Percentiles rank a stretch among this genome's conserved stretches.
Conservation (phyloP, 1,140 invertebrate species). For the Cherax quadricarinatus region DNA sequence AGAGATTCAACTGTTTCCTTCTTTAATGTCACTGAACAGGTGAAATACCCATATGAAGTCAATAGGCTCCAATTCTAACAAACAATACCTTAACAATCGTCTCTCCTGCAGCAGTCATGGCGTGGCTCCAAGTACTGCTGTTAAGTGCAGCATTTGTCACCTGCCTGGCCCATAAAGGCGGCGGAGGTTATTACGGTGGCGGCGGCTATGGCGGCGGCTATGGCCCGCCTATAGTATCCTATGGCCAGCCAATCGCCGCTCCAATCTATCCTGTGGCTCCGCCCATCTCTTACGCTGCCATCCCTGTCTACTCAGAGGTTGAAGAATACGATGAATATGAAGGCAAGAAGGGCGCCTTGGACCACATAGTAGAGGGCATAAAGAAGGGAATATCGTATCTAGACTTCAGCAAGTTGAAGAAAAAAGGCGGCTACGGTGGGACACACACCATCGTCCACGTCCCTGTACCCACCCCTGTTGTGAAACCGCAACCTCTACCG, state of each 20-base stretch:
- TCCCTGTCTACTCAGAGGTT: background rate
- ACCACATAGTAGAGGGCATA: background rate
- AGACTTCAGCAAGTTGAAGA: background rate
- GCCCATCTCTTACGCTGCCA: slow-evolving; percentile 1
- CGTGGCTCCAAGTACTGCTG: background rate
- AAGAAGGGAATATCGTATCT: background rate
- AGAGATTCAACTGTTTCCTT: too few species aligned
- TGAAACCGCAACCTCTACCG: too few species aligned
- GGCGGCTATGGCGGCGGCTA: background rate
- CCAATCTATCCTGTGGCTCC: background rate
- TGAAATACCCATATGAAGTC: too few species aligned
- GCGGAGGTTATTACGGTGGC: too few species aligned
- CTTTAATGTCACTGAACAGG: too few species aligned
- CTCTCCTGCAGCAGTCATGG: background rate
- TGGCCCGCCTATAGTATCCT: background rate
- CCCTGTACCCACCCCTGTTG: background rate
- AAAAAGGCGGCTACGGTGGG: background rate
- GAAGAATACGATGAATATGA: background rate
- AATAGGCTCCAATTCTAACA: too few species aligned
- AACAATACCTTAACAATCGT: too few species aligned
- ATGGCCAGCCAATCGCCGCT: background rate
- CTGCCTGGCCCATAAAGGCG: background rate
- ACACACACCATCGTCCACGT: background rate
- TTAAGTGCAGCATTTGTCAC: background rate
- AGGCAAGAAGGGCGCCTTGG: background rate